A percentile compares a stretch with the other conserved stretches of the same genome.
Evolutionary conservation across 2,113 vertebrate genomes (phyloP).

Genomic region (Nibea coibor): DNA sequence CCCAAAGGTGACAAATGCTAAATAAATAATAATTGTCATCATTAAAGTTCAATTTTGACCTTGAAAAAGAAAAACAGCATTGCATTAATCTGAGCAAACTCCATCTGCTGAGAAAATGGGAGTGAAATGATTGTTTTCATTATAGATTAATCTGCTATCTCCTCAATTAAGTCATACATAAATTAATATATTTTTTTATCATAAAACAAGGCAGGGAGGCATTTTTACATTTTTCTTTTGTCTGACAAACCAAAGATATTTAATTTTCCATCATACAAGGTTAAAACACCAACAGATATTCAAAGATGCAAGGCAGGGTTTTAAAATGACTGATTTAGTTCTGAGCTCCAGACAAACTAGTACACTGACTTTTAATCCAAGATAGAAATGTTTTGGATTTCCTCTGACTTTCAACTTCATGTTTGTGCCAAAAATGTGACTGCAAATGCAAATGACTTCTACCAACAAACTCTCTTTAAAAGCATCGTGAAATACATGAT

Average conservation of each 20-base stretch:
- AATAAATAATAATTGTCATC: slow-evolving; percentile 20
- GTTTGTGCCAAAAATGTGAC: neutral
- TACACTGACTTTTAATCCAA: neutral
- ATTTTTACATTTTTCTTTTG: too few relatives aligned
- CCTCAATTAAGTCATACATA: neutral
- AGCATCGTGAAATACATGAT: neutral
- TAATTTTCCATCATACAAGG: neutral
- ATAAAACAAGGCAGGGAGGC: too few relatives aligned
- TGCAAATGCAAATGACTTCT: slow-evolving; percentile 4
- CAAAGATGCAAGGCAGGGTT: neutral
- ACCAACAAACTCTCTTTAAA: neutral
- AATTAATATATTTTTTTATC: too few relatives aligned
- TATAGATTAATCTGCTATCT: neutral
- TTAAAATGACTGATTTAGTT: neutral
- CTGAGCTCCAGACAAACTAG: neutral
- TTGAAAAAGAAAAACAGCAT: neutral
- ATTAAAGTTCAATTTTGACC: neutral
- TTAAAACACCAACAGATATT: neutral
- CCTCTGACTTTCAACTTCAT: neutral
- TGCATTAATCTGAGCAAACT: slow-evolving; percentile 2
- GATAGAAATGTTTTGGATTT: neutral
- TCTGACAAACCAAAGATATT: neutral
- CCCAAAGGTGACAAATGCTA: slow-evolving; percentile 1
- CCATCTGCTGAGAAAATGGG: neutral
- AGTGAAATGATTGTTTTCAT: neutral